These are phyloP conservation scores for Hepsetus odoe DNA, from an alignment of 2,113 vertebrate species.

Conservation along the genomic window DNA sequence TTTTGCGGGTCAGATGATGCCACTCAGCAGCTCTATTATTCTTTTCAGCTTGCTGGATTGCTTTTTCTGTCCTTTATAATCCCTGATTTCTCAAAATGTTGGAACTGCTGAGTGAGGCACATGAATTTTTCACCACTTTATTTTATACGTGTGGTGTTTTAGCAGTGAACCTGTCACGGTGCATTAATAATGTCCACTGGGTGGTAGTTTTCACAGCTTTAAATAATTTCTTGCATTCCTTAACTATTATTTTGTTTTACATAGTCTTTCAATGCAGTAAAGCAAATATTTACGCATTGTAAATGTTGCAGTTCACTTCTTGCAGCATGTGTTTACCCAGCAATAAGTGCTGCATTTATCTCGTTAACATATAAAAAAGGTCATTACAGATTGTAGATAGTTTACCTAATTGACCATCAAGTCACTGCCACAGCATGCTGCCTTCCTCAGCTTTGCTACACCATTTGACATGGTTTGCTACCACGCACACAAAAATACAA, in stretches of 20 bases:
- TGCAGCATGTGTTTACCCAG: conserved; percentile 23
- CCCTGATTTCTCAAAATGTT: conserved; percentile 19
- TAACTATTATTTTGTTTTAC: not conserved
- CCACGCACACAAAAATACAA: conserved; percentile 50
- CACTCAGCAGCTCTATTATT: conserved; percentile 9
- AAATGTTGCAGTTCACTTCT: conserved; percentile 1
- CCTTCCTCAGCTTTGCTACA: conserved; percentile 33
- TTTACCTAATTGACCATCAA: conserved; percentile 50
- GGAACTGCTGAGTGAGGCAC: conserved; percentile 8
- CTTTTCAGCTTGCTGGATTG: conserved; percentile 13
- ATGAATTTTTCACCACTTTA: conserved; percentile 45
- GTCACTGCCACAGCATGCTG: conserved; percentile 42
- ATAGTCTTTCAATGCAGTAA: conserved; percentile 2
- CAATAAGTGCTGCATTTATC: conserved; percentile 22
- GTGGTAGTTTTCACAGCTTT: conserved; percentile 38
- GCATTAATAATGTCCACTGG: conserved; percentile 14
- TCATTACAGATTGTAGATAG: conserved; percentile 48
- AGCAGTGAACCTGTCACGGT: conserved; percentile 23
- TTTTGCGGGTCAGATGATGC: not conserved
- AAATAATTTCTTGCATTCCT: conserved; percentile 28
- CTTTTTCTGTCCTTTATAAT: conserved; percentile 9
- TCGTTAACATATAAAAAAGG: conserved; percentile 35
- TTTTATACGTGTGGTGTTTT: conserved; percentile 13
- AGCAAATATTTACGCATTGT: conserved; percentile 17
- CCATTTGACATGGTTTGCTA: conserved; percentile 42